Percentiles rank a stretch among this genome's conserved stretches.
Conservation (phyloP, 2,888 invertebrate species). For the Gari tellinella region DNA sequence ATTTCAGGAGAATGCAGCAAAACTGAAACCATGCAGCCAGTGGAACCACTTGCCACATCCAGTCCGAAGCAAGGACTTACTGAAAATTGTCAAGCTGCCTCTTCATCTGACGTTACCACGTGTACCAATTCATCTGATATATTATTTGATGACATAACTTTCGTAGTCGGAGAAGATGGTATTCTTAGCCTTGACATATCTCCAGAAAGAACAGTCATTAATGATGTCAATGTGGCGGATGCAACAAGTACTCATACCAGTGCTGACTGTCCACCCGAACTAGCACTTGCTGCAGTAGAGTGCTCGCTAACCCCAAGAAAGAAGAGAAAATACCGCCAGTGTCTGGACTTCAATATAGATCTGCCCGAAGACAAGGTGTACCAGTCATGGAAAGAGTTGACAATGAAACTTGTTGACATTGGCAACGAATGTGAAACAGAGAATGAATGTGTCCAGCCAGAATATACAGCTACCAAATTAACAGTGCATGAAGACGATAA, state of each 20-base stretch:
- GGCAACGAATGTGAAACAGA: no score
- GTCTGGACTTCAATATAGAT: constrained; percentile 1
- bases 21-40: no score
- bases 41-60: neutral
- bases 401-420: no score
- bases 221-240: neutral
- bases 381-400: no score
- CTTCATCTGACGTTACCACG: neutral
- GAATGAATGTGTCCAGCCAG: no score
- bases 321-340: neutral
- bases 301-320: neutral
- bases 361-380: neutral
- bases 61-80: neutral
- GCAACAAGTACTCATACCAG: neutral
- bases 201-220: no score
- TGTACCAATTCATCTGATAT: neutral
- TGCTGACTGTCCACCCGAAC: neutral
- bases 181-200: constrained; percentile 2
- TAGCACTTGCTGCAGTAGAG: constrained; percentile 2
- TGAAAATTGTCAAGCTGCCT: neutral
- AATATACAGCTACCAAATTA: constrained; percentile 1
- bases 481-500: neutral
- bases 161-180: constrained; percentile 2
- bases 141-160: neutral
- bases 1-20: neutral